phyloP scores from a whole-genome alignment of 2,888 invertebrate genomes.

The Flexamia atlantica region DNA sequence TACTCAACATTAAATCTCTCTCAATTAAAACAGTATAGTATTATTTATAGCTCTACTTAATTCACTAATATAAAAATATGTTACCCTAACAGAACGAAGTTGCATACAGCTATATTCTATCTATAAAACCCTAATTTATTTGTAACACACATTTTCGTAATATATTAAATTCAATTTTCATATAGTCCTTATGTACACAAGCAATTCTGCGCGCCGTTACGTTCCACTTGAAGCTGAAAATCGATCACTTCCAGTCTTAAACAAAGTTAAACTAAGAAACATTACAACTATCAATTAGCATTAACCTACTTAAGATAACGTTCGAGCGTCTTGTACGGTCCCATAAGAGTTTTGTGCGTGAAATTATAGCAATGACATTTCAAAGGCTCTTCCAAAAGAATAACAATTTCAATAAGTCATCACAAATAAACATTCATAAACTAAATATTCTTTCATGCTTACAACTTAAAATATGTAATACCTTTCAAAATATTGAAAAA shows the following conservation, averaged over 20 bases:
- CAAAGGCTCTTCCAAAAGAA: neutral
- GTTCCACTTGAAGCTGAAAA: neutral
- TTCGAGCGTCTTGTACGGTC: neutral
- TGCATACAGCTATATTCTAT: neutral
- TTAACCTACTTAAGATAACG: neutral
- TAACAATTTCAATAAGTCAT: neutral
- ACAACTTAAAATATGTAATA: too few species aligned
- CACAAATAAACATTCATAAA: neutral
- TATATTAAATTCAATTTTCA: neutral
- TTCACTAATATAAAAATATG: conserved; percentile 2
- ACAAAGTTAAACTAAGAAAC: neutral
- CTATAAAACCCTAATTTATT: neutral
- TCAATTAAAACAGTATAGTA: neutral
- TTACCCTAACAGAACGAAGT: neutral
- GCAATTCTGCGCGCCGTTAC: conserved; percentile 11
- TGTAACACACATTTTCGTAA: neutral
- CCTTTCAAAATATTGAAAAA: neutral
- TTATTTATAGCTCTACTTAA: neutral
- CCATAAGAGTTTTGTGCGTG: neutral
- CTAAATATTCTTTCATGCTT: neutral
- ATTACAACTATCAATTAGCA: neutral
- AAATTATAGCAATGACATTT: neutral
- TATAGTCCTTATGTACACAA: neutral
- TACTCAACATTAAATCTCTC: neutral
- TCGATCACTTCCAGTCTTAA: neutral